Base-by-base conservation (phyloP, 2,113 vertebrate genomes). In the Dicrurus megarhynchus region DNA sequence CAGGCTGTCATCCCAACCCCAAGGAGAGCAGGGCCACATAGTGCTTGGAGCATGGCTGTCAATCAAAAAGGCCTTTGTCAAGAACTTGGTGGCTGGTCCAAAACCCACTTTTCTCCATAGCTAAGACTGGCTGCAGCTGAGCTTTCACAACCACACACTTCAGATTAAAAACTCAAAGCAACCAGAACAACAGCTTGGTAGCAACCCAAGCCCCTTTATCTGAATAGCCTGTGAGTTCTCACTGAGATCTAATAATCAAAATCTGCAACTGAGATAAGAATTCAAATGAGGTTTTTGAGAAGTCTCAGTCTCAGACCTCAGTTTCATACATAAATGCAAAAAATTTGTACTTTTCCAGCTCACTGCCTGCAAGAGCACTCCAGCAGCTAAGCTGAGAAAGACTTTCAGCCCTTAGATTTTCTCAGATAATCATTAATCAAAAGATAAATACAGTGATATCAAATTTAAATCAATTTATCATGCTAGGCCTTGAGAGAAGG, bases 401-500 rank as follows among this genome's bases (percentile, higher is more conserved):
- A 32, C 27, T 69, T 92, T 49, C 57, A 89, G 65, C 57, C 50
- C 55, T 52, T 78, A 88, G 47, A 77, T 93, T 93, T 91, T 65
- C 64, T 92, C 64, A 90, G 55, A 73, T 95, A 92, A 94, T 80
- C 71, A 67, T 90, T 93, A 92, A 96, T 90, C 91, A 89, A 70
- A 86, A 20, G 69, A 52, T 50, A 50, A 52, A 81, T 39, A 41
- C 46, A 78, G 60, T 21, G n/a, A 32, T 82, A 77, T 9, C 52
- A 83, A 78, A 79, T 89, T 64, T 81, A 71, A 93, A 73, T 91
- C 24, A 41, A 13, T 84, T 83, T 94, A 24, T 73, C 65, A 39
- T 73, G 49, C 60, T 68, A 67, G 35, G 26, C 32, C 46, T 81
- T 75, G 64, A 63, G 47, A 49, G n/a, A 90, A 53, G 32, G 11